Base-by-base conservation (phyloP, 1,140 invertebrate species). In the Drosophila guanche region DNA sequence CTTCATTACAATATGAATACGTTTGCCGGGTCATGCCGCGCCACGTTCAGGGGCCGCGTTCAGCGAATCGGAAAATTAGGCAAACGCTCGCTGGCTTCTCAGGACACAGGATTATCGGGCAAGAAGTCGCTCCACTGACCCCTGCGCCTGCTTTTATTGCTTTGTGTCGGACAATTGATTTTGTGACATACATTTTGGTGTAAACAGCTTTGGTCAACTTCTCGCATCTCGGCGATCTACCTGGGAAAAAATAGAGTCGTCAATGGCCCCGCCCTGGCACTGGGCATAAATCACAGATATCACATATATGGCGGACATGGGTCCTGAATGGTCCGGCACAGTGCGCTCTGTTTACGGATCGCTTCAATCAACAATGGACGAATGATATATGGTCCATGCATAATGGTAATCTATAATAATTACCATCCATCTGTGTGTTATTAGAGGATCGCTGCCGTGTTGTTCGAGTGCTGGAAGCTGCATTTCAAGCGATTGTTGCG, bases 141-240 rank as follows among this genome's bases (percentile, higher is more conserved):
- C 70, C 46, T 41, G 53, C 33, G 14, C 55, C 63, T 85, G 76
- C 76, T 84, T 84, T 84, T 84, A 79, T 84, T 84, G 79, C 72
- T 42, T 52, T 75, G 75, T 66, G 80, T 85, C 51, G 79, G 66
- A 84, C 79, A 84, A 84, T 84, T 84, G 79, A 84, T 84, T 76
- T 56, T 68, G 76, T 85, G 79, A 84, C 80, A 79, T 85, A 72
- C 63, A 76, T 85, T 37, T 84, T 55, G 53, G 42, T 84, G 80
- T 84, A 84, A 84, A 84, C 76, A 85, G 80, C 66, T 75, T 76
- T 76, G 79, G 79, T 84, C 79, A 79, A 66, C 63, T 43, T 66
- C 41, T 40, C 53, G 51, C 63, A 40, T 66, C 41, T 40, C 53
- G 51, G 27, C 59, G 8, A 33, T 33, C 55, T 37, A 37, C 22